These are phyloP conservation scores for pig (Sus scrofa) DNA, from an alignment of 2,113 vertebrate genomes.

Conservation along the genomic window DNA sequence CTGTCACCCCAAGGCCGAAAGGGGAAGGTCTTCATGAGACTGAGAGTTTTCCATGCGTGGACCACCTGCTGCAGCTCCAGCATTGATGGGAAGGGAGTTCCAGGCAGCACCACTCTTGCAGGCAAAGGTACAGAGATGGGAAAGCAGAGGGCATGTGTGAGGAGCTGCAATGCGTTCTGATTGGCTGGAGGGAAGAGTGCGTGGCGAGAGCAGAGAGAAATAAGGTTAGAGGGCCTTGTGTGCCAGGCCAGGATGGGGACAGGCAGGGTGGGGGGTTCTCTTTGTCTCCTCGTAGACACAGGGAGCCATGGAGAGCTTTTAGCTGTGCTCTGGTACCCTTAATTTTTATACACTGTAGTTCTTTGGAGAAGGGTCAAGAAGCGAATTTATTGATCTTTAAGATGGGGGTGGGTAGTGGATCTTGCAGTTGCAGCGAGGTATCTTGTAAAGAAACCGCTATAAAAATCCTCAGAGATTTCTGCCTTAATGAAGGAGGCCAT, in stretches of 20 bases:
- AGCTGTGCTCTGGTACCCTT: background rate
- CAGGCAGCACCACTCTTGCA: rapidly evolving
- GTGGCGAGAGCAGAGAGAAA: background rate
- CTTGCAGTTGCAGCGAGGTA: conserved; percentile 65
- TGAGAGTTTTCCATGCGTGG: background rate
- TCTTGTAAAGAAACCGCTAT: conserved; percentile 82
- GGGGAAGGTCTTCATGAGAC: background rate
- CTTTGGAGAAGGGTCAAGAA: conserved; percentile 16
- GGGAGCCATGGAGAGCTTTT: background rate
- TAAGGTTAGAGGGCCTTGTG: background rate
- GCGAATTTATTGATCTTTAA: background rate
- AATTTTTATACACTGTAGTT: background rate
- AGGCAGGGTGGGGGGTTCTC: background rate
- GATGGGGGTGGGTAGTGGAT: background rate
- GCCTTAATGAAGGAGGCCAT: conserved; percentile 83
- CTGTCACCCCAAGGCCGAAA: background rate
- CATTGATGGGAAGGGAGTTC: background rate
- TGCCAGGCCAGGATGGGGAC: background rate
- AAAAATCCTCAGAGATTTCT: conserved; percentile 80
- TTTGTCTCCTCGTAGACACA: background rate
- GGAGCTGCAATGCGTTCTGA: background rate
- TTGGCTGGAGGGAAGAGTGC: background rate
- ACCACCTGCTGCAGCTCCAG: background rate
- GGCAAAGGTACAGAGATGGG: background rate
- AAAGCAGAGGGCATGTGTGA: background rate